phyloP scores from a whole-genome alignment of 2,113 vertebrate genomes.

The Sinocyclocheilus maitianheensis region DNA sequence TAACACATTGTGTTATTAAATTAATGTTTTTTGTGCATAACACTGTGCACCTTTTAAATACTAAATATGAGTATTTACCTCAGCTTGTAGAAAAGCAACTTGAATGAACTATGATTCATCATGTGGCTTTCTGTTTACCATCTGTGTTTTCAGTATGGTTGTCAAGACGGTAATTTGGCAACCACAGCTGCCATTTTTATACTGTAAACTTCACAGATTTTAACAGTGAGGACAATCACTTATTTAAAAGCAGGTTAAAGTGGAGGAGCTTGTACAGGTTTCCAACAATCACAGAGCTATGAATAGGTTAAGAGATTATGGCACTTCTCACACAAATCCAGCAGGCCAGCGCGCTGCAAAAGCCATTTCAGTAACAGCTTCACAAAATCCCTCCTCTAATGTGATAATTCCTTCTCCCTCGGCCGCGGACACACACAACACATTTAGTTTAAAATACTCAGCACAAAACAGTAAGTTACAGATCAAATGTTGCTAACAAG shows the following conservation, averaged over 20 bases:
- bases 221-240: too few relatives aligned
- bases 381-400: background rate
- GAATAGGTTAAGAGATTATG: conserved; percentile 16
- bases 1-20: background rate
- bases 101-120: background rate
- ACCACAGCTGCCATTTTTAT: too few relatives aligned
- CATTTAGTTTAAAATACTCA: background rate
- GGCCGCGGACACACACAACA: background rate
- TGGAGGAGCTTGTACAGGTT: background rate
- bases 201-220: too few relatives aligned
- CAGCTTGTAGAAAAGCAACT: background rate
- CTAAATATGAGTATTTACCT: background rate
- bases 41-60: background rate
- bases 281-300: background rate
- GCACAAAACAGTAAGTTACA: background rate
- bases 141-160: background rate
- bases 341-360: background rate
- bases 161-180: background rate
- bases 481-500: background rate
- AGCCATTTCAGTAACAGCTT: conserved; percentile 11
- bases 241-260: background rate
- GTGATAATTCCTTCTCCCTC: conserved; percentile 16
- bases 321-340: conserved; percentile 18
- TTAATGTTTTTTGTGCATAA: background rate
- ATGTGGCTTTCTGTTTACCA: background rate